Evolutionary conservation across 2,113 vertebrate genomes (phyloP).

Genomic region (Ciconia stormi): DNA sequence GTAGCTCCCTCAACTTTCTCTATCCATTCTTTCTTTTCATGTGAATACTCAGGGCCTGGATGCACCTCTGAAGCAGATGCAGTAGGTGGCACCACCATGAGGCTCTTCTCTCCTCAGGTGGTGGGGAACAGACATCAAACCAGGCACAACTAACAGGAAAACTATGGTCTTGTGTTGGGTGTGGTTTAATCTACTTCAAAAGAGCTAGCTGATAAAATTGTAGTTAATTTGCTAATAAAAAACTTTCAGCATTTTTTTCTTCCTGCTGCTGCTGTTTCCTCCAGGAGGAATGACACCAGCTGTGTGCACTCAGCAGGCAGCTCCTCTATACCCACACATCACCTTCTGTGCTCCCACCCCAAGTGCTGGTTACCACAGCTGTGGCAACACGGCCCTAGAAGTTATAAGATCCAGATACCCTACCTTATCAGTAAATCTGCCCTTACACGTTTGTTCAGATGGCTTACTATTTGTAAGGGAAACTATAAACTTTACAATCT

Average conservation of each 20-base stretch:
- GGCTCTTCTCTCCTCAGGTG: background rate
- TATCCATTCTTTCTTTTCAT: background rate
- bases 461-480: background rate
- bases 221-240: background rate
- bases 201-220: background rate
- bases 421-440: background rate
- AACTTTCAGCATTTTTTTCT: background rate
- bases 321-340: background rate
- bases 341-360: background rate
- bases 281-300: background rate
- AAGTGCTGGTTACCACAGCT: background rate
- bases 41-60: background rate
- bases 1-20: background rate
- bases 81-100: background rate
- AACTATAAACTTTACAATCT: background rate
- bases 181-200: background rate
- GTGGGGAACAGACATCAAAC: background rate
- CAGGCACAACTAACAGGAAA: background rate
- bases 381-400: background rate
- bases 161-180: too few species aligned
- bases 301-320: background rate
- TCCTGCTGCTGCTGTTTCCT: background rate
- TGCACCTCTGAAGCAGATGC: background rate
- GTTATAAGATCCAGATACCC: background rate
- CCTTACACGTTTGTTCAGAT: background rate